phyloP scores from a whole-genome alignment of 2,113 vertebrate genomes.

The Gila orcuttii region DNA sequence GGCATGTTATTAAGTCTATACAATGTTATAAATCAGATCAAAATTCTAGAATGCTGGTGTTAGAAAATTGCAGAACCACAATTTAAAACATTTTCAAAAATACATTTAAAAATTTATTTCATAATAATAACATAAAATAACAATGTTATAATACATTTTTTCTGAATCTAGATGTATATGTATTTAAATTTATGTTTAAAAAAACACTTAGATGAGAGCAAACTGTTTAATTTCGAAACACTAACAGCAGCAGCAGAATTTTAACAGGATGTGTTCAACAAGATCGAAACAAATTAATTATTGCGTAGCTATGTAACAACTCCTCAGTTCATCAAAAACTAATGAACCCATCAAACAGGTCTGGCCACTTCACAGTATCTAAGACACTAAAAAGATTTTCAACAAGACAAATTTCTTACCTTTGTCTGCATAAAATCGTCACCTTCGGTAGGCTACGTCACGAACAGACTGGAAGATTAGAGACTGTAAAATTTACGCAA shows the following conservation, averaged over 20 bases:
- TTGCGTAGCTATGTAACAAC: background rate
- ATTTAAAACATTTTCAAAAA: background rate
- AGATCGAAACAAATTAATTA: no score
- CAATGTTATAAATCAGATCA: background rate
- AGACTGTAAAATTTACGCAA: background rate
- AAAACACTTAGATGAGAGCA: background rate
- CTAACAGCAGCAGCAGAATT: no score
- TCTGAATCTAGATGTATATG: no score
- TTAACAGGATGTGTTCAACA: no score
- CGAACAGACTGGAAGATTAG: background rate
- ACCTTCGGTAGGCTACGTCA: background rate
- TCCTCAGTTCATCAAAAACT: background rate
- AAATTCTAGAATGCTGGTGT: no score
- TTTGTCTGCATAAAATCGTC: constrained; percentile 58
- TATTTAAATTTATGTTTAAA: background rate
- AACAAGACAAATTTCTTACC: constrained; percentile 59
- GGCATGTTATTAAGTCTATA: background rate
- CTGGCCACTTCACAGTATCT: background rate
- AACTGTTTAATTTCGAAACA: background rate
- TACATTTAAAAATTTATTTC: background rate
- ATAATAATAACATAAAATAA: no score
- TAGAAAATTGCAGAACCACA: background rate
- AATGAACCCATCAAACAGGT: background rate
- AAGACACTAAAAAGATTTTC: background rate
- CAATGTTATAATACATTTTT: no score